These are phyloP conservation scores for Cryptocheilus praepositus DNA, from an alignment of 2,888 invertebrate species.

Conservation along the genomic window DNA sequence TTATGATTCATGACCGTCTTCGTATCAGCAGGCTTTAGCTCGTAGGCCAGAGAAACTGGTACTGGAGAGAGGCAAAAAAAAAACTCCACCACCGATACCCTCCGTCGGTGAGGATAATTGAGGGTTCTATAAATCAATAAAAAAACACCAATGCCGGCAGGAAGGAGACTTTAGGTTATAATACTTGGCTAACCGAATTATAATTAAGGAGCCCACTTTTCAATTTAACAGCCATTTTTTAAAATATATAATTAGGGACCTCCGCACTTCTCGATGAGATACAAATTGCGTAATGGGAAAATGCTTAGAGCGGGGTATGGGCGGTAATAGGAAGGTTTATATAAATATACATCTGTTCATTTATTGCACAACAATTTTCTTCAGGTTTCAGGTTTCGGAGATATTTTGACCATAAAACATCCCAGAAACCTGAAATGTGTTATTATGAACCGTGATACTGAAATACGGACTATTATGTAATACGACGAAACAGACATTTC, in stretches of 20 bases:
- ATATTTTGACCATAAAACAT: too few relatives aligned
- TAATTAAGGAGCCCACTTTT: slow-evolving; percentile 69
- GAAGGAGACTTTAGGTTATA: slow-evolving; percentile 48
- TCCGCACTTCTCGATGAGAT: slow-evolving; percentile 56
- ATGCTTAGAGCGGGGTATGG: slow-evolving; percentile 21
- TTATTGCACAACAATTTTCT: too few relatives aligned
- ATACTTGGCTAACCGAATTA: slow-evolving; percentile 64
- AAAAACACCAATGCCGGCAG: slow-evolving; percentile 40
- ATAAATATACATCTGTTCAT: too few relatives aligned
- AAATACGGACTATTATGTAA: too few relatives aligned
- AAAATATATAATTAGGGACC: slow-evolving; percentile 70
- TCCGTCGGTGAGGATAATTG: slow-evolving; percentile 54
- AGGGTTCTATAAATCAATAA: slow-evolving; percentile 66
- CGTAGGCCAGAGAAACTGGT: slow-evolving; percentile 12
- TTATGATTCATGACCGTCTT: slow-evolving; percentile 66
- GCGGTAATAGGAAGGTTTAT: too few relatives aligned
- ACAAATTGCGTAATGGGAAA: slow-evolving; percentile 62
- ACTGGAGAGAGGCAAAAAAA: slow-evolving; percentile 23
- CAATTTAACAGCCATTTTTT: slow-evolving; percentile 71
- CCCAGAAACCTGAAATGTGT: too few relatives aligned
- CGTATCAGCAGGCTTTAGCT: slow-evolving; percentile 37
- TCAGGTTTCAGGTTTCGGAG: too few relatives aligned
- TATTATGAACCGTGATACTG: too few relatives aligned
- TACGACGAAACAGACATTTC: too few relatives aligned
- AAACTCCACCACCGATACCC: slow-evolving; percentile 34